Base-by-base conservation (phyloP, 2,113 vertebrate species). In the Neolamprologus toae region DNA sequence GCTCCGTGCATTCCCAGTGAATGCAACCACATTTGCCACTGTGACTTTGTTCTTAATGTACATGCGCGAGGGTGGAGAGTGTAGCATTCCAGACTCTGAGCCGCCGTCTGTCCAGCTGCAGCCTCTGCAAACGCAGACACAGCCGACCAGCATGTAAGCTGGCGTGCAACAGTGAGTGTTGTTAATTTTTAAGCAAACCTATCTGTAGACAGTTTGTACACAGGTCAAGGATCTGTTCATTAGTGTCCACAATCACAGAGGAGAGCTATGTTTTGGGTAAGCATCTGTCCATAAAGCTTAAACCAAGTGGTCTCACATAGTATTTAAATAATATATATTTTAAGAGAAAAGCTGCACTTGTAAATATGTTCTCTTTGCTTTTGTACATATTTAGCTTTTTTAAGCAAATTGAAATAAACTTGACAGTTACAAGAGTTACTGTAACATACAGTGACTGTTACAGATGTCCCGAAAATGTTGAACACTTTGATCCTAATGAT, bases 1-100 rank as follows among this genome's bases (percentile, higher is more conserved):
- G 14, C 97, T 99, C 19, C 97, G 99, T 0, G 98, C 99, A 9
- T 99, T 99, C 80, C 99, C 99, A 0, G 99, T 99, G 85, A 99
- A 99, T 0, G 99, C 99, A 1, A 97, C 98, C 71, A 99, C 98
- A 5, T 99, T 99, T 12, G 98, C 98, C 86, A 98, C 98, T 0
- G 99, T 99, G 89, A 98, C 98, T 0, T 96, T 98, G 12, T 99
- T 99, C 94, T 96, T 99, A 0, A 95, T 97, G 93, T 98, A 99
- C 31, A 97, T 98, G 87, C 97, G 97, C 1, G 94, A 97, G 4
- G 96, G 96, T 3, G 96, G 97, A 2, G 94, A 95, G 71, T 71
- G 97, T 95, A 92, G 86, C 83, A 89, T 96, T 33, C 93, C 81
- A 17, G 97, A 97, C 57, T 97, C 96, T 0, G 97, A 98, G 40